phyloP scores from a whole-genome alignment of 1,140 invertebrate genomes.

The Atta cephalotes region DNA sequence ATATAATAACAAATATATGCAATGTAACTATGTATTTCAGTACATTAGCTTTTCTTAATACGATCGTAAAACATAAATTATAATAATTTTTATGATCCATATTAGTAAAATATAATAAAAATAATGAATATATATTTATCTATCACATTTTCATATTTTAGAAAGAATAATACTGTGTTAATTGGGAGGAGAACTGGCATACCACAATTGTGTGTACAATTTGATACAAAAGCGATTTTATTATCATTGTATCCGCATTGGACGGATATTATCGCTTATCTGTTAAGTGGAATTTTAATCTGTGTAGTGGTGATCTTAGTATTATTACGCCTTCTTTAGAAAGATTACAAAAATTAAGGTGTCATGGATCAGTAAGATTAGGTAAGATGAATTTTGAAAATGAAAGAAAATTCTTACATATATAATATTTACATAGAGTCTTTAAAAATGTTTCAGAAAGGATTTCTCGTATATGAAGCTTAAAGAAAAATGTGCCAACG shows the following conservation, averaged over 20 bases:
- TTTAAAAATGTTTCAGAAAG: no score
- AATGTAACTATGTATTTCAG: neutral
- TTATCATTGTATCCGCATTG: slow-evolving; percentile 94
- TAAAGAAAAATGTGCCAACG: slow-evolving; percentile 91
- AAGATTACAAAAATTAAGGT: no score
- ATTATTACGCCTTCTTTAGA: no score
- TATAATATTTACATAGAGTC: no score
- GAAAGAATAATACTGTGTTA: slow-evolving; percentile 90
- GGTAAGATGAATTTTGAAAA: no score
- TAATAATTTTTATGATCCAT: neutral
- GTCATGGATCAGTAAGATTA: no score
- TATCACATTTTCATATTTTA: slow-evolving; percentile 56
- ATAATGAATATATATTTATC: slow-evolving; percentile 14
- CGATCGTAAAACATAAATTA: slow-evolving; percentile 14
- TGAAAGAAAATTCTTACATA: no score
- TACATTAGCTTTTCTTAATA: slow-evolving; percentile 14
- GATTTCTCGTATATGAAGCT: slow-evolving; percentile 87
- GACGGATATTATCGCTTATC: slow-evolving; percentile 96
- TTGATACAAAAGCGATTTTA: slow-evolving; percentile 87
- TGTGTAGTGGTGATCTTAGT: slow-evolving; percentile 87
- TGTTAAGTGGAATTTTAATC: slow-evolving; percentile 95
- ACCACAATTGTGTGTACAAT: slow-evolving; percentile 90
- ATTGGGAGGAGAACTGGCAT: slow-evolving; percentile 92
- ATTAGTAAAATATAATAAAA: slow-evolving; percentile 13
- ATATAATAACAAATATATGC: slow-evolving; percentile 80